Base-by-base conservation (phyloP, 2,888 invertebrate species). In the Synergus laeviventris region DNA sequence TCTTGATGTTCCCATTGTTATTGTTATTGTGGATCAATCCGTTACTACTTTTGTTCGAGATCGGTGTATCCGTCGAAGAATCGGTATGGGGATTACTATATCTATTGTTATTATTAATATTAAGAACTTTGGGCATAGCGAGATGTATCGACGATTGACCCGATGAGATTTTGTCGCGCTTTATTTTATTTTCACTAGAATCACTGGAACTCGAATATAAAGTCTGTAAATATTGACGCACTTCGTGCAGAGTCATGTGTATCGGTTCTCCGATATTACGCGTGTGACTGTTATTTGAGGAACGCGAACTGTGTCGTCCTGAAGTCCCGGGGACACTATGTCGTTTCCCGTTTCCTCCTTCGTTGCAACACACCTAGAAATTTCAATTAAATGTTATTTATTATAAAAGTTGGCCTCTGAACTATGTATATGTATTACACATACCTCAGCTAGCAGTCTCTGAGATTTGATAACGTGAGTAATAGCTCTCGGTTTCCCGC, bases 191-290 rank as follows among this genome's bases (percentile, higher is more conserved):
- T 79, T 93, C 93, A 73, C 92, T 92, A 42, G 95, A 94, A 87
- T 95, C 95, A 86, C 94, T 94, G 66, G 94, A 94, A 90, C 94
- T 95, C 49, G 96, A 96, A 89, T 96, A 96, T 61, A 97, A 92
- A 9, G 95, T 96, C 83, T 96, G 96, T 86, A 97, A 92, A 90
- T 96, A 96, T 86, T 95, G 95, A 81, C 96, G 93, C 87, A 97
- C 96, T 91, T 97, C 96, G 84, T 96, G 95, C 77, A 97, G 91
- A 12, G 97, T 96, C 94, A 97, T 95, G 89, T 97, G 97, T 81
- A 96, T 93, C 2, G 95, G 95, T 88, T 97, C 97, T 2, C 93
- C 93, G 76, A 93, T 93, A 73, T 93, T 93, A 80, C 94, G 94
- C 18, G 92, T 91, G 82, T 91, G 92, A 81, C 92, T 93, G 81